Conservation (phyloP, 2,797 vertebrate genomes). For the Oreonectes daqikongensis region DNA sequence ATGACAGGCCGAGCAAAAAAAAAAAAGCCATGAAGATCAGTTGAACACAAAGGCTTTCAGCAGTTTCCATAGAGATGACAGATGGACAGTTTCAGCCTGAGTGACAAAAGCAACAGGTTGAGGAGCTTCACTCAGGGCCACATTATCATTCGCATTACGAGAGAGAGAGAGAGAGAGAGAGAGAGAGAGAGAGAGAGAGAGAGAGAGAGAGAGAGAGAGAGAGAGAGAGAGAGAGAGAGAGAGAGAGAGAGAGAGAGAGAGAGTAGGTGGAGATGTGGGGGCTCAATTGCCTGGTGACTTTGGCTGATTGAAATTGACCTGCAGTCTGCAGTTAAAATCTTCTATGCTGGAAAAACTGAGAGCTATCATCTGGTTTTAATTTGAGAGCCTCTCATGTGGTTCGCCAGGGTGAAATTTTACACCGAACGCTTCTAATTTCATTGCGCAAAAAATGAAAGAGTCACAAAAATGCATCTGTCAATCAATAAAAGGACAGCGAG, state of each 20-base stretch:
- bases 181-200: neutral
- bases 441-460: conserved; percentile 53
- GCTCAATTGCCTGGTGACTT: conserved; percentile 51
- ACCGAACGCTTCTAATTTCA: conserved; percentile 61
- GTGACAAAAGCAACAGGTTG: conserved; percentile 43
- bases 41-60: neutral
- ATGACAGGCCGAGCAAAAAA: neutral
- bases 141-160: conserved; percentile 20
- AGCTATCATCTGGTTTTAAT: conserved; percentile 61
- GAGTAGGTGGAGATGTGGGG: conserved; percentile 42
- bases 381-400: conserved; percentile 64
- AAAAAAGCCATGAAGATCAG: neutral
- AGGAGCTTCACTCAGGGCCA: conserved; percentile 2
- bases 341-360: conserved; percentile 49
- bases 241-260: neutral
- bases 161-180: neutral
- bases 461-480: conserved; percentile 58
- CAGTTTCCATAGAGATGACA: conserved; percentile 39
- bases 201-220: neutral
- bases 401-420: conserved; percentile 55
- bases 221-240: neutral
- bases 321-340: conserved; percentile 62
- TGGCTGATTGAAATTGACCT: conserved; percentile 68
- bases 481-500: conserved; percentile 51
- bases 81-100: conserved; percentile 29